Percentiles rank a stretch among this genome's conserved stretches.
Conservation (phyloP, 2,113 vertebrate species). For the Toxotes jaculatrix region DNA sequence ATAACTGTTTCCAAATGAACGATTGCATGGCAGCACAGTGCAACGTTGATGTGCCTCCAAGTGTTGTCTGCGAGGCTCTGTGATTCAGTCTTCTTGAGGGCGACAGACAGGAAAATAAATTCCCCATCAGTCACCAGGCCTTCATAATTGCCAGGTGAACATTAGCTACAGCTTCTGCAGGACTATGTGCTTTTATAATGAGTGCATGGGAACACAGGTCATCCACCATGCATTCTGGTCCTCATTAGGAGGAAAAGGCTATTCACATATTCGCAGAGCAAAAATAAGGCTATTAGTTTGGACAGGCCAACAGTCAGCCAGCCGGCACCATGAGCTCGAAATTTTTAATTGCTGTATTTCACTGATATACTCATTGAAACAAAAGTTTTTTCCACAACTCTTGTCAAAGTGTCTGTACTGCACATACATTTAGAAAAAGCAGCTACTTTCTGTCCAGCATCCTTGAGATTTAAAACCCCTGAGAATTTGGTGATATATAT, state of each 20-base stretch:
- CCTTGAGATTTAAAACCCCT: constrained; percentile 10
- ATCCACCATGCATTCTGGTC: constrained; percentile 68
- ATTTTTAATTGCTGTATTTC: constrained; percentile 72
- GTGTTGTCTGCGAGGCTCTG: constrained; percentile 55
- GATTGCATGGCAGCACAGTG: constrained; percentile 60
- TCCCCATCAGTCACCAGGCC: constrained; percentile 62
- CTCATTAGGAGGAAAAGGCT: constrained; percentile 77
- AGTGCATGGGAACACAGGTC: constrained; percentile 74
- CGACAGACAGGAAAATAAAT: constrained; percentile 60
- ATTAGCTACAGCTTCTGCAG: constrained; percentile 57
- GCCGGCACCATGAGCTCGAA: constrained; percentile 42
- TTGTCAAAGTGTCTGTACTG: constrained; percentile 51
- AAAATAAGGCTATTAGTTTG: constrained; percentile 75
- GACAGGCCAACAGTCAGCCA: constrained; percentile 61
- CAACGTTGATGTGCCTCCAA: constrained; percentile 65
- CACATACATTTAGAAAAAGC: constrained; percentile 26
- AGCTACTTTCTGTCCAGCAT: background rate
- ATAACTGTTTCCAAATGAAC: constrained; percentile 70
- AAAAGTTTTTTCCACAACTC: constrained; percentile 47
- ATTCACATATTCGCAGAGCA: constrained; percentile 78
- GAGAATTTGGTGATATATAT: constrained; percentile 15
- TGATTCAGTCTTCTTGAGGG: constrained; percentile 51
- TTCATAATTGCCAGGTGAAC: constrained; percentile 79
- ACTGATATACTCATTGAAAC: constrained; percentile 51
- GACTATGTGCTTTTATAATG: constrained; percentile 78